Conservation (phyloP, 2,113 vertebrate genomes). For the Centrocercus urophasianus region DNA sequence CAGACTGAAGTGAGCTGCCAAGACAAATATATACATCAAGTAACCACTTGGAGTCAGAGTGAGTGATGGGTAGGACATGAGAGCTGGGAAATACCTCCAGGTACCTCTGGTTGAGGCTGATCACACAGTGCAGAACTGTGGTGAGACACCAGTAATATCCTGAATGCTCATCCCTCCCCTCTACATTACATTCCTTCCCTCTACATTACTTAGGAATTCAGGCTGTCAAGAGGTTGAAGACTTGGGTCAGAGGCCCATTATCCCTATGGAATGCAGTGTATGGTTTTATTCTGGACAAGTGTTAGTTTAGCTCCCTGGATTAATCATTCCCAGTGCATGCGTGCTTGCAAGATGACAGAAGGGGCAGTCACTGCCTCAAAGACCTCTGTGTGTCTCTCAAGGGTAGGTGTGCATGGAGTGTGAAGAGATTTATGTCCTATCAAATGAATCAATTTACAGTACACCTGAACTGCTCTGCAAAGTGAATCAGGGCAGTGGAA, state of each 20-base stretch:
- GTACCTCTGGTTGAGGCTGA: not conserved
- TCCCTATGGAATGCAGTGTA: not conserved
- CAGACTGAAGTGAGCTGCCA: not conserved
- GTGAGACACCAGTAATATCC: not conserved
- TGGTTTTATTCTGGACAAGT: not conserved
- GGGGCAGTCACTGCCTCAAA: not conserved
- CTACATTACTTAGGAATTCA: not conserved
- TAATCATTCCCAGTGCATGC: not conserved
- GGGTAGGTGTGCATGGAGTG: too few relatives aligned
- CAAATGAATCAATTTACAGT: not conserved
- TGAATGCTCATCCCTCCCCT: not conserved
- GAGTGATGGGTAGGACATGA: accelerated
- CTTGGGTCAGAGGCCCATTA: not conserved
- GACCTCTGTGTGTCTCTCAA: not conserved
- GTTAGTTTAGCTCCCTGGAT: not conserved
- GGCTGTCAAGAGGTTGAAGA: not conserved
- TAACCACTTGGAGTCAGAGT: not conserved
- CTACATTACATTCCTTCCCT: not conserved
- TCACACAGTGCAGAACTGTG: too few relatives aligned
- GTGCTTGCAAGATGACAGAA: not conserved
- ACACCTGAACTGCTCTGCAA: not conserved
- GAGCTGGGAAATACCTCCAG: not conserved
- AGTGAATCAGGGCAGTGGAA: not conserved
- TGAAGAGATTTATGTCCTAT: not conserved
- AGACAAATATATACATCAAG: not conserved